Percentiles rank a stretch among this genome's conserved stretches.
Conservation (phyloP, 2,797 vertebrate species). For the Cephalopachus bancanus region DNA sequence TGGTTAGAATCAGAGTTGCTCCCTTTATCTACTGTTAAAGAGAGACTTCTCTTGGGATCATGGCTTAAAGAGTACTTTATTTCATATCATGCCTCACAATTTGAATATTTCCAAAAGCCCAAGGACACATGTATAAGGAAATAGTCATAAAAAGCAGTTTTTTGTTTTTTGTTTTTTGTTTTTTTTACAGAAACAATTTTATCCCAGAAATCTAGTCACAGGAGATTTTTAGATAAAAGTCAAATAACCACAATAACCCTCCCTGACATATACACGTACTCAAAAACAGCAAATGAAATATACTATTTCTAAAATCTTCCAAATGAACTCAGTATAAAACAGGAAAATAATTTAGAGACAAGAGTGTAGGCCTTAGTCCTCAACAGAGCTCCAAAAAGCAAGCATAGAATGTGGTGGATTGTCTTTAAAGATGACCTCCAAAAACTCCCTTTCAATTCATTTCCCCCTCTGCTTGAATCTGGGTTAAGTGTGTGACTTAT, state of each 20-base stretch:
- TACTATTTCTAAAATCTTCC: constrained; percentile 43
- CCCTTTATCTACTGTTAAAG: background rate
- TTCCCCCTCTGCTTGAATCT: background rate
- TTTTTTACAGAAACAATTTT: constrained; percentile 63
- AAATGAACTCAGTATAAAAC: background rate
- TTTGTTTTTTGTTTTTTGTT: background rate
- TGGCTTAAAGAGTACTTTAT: constrained; percentile 46
- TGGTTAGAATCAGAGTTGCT: background rate
- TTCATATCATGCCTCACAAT: background rate
- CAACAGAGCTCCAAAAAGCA: background rate
- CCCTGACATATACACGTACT: background rate
- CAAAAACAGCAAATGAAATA: constrained; percentile 9
- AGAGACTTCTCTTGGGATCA: constrained; percentile 5
- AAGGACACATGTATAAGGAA: background rate
- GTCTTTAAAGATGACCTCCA: background rate
- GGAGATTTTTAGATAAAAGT: constrained; percentile 53
- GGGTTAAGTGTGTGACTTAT: background rate
- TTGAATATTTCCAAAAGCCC: constrained; percentile 15
- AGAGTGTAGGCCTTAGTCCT: background rate
- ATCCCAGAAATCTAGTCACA: constrained; percentile 54
- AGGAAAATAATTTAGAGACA: background rate
- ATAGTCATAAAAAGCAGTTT: constrained; percentile 46
- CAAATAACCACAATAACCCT: constrained; percentile 26
- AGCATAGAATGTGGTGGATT: background rate
- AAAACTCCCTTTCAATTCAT: background rate